Percentiles rank a stretch among this genome's conserved stretches.
phyloP scores from a whole-genome alignment of 2,113 vertebrate species.

The Alaudala cheleensis region DNA sequence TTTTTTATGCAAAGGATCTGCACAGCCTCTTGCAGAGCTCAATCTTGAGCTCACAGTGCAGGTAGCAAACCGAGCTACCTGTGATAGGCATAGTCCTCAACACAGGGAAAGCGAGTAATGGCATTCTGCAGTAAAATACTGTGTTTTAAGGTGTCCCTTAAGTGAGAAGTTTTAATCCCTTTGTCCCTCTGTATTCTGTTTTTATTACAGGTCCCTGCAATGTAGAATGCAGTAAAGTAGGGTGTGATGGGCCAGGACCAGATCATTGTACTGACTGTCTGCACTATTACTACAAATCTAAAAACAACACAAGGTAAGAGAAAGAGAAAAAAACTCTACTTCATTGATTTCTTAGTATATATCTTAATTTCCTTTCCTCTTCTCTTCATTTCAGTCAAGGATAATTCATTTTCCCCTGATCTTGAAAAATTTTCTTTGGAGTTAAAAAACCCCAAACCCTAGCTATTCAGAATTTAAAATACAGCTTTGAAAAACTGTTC shows the following conservation, averaged over 20 bases:
- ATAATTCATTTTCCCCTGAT: not conserved
- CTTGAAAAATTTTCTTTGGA: not conserved
- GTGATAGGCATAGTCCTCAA: not conserved
- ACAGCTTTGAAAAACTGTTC: not conserved
- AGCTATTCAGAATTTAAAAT: not conserved
- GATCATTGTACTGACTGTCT: constrained; percentile 96
- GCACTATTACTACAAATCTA: constrained; percentile 97
- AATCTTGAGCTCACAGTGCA: not conserved
- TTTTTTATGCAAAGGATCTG: not conserved
- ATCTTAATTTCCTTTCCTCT: not conserved
- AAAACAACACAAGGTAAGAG: constrained; percentile 93
- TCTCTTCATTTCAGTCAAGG: not conserved
- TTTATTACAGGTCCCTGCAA: constrained; percentile 87
- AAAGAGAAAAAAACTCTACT: not conserved
- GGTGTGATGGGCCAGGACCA: constrained; percentile 94
- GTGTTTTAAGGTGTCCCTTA: not conserved
- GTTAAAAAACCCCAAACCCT: not conserved
- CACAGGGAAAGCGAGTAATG: not conserved
- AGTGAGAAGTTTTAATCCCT: not conserved
- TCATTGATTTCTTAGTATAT: not conserved
- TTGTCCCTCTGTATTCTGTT: not conserved
- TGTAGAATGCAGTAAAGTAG: constrained; percentile 91
- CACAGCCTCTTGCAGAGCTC: not conserved
- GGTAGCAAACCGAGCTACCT: fast-evolving
- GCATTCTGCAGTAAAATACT: not conserved